These are phyloP conservation scores for Saturnia pavonia DNA, from an alignment of 2,888 invertebrate species.

Conservation along the genomic window DNA sequence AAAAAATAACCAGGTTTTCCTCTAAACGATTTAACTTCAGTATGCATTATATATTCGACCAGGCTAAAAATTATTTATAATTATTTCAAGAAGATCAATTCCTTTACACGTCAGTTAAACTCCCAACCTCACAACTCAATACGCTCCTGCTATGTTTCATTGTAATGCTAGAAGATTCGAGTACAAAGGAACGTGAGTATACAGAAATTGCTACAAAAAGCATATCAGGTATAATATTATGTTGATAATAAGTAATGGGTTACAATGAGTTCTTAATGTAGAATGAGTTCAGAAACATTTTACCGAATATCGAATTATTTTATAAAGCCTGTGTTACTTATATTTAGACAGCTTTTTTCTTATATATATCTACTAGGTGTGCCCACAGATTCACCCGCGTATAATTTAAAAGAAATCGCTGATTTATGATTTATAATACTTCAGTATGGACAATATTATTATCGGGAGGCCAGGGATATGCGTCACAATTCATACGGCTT, in stretches of 20 bases:
- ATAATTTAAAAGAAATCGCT: no score
- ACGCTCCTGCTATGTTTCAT: not conserved
- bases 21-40: not conserved
- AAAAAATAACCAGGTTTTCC: not conserved
- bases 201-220: not conserved
- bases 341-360: no score
- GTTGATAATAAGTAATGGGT: not conserved
- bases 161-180: conserved; percentile 8
- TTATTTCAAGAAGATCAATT: not conserved
- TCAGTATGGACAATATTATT: no score
- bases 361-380: no score
- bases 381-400: no score
- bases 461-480: no score
- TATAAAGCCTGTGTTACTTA: no score
- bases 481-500: no score
- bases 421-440: no score
- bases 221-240: conserved; percentile 5
- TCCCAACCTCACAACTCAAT: not conserved
- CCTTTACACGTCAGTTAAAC: not conserved
- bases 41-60: not conserved
- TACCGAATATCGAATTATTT: not conserved
- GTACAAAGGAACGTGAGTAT: not conserved
- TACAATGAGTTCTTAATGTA: not conserved
- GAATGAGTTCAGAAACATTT: not conserved
- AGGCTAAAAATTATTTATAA: not conserved